Conservation (phyloP, 1,140 invertebrate species). For the Panulirus ornatus region DNA sequence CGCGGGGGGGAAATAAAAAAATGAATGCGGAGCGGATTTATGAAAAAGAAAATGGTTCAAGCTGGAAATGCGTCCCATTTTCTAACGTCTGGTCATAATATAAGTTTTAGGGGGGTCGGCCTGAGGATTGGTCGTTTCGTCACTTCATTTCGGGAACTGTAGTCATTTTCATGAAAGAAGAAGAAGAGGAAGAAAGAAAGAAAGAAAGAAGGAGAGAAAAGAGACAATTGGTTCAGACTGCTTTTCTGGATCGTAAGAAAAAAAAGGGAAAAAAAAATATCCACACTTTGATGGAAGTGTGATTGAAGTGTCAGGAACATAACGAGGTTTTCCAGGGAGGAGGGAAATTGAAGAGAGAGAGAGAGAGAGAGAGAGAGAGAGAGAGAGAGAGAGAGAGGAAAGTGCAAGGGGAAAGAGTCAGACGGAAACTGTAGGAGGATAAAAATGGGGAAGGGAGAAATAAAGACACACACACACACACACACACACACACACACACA, state of each 20-base stretch:
- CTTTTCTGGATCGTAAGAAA: neutral
- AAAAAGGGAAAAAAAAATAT: neutral
- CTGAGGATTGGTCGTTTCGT: neutral
- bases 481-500: no score
- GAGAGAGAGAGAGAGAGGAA: neutral
- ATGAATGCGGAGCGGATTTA: neutral
- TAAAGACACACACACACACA: no score
- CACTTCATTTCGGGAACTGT: neutral
- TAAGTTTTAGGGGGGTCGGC: neutral
- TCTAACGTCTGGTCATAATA: neutral
- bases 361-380: neutral
- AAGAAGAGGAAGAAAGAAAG: slow-evolving; percentile 17
- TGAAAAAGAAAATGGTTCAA: neutral
- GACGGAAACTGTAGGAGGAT: no score
- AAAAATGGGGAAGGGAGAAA: neutral
- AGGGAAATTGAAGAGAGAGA: neutral
- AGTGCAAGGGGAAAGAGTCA: no score
- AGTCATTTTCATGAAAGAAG: neutral
- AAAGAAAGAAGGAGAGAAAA: neutral
- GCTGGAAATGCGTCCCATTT: neutral
- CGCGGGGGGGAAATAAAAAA: neutral
- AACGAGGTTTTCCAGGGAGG: neutral
- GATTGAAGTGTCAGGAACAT: neutral
- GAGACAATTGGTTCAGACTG: neutral
- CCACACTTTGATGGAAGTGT: neutral